Conservation (phyloP, 2,113 vertebrate species). For the Butorides virescens region DNA sequence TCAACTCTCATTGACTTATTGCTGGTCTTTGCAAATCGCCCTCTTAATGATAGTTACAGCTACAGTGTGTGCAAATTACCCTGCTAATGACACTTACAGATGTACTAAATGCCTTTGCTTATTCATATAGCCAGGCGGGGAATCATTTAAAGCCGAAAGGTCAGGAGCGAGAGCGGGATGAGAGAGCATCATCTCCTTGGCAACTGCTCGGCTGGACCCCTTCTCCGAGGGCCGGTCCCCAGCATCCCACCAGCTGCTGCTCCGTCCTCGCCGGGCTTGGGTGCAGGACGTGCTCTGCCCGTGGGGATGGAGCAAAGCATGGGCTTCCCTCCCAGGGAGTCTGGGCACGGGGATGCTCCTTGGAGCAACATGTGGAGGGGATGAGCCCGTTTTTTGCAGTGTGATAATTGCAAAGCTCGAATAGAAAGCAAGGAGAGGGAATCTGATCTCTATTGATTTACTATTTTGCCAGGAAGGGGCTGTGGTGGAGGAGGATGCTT, state of each 20-base stretch:
- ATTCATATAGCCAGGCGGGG: background rate
- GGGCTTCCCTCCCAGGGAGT: background rate
- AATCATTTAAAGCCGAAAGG: background rate
- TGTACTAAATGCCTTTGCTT: background rate
- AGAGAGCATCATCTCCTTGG: background rate
- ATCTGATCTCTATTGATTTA: background rate
- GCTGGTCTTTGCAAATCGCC: background rate
- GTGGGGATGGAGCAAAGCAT: background rate
- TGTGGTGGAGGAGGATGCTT: background rate
- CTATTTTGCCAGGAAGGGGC: background rate
- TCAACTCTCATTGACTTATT: background rate
- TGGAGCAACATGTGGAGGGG: background rate
- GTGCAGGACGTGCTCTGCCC: rapidly evolving
- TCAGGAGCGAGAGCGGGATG: background rate
- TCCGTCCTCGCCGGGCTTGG: background rate
- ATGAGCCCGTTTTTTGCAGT: rapidly evolving
- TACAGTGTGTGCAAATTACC: background rate
- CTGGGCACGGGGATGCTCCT: background rate
- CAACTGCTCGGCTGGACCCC: background rate
- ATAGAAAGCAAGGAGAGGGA: background rate
- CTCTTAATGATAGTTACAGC: background rate
- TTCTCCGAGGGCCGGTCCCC: background rate
- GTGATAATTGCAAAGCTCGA: background rate
- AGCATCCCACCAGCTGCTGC: background rate
- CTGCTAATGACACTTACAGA: background rate